Evolutionary conservation across 2,113 vertebrate species (phyloP), one percentile per base, ranked within the genome.

Genomic region (Cathartes aura): DNA sequence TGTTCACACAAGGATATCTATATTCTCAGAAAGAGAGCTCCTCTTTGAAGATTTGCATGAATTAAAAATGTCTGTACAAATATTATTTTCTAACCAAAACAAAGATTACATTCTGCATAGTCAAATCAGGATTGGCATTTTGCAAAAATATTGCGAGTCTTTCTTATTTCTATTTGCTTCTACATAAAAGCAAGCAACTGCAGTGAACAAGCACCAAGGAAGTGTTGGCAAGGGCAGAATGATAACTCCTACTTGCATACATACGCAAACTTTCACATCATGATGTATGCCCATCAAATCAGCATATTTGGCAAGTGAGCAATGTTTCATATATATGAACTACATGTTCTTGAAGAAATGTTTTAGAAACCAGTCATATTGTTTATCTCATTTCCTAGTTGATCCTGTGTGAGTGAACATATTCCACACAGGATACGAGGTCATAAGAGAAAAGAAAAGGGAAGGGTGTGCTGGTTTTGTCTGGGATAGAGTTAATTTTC

Each of bases 1-100:
- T 97, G 92, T 96, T 92, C 95, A 95, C n/a, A 97, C 79, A 94
- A 64, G 26, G 17, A 34, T 92, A 95, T 66, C 66, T 74, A 3
- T 42, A 70, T 50, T 76, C n/a, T 58, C 48, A 82, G 36, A 71
- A 80, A 78, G 8, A 8, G 8, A 45, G 8, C 7, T 74, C 18
- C 6, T 50, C 30, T 82, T 60, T 43, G 18, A 50, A 85, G 62
- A 76, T 79, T 85, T 75, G 19, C 5, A 9, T 53, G 40, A 72
- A 92, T 94, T 94, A 81, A 90, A 82, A 89, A 38, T 60, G 5
- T 52, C 58, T 94, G 48, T 76, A 73, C 24, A 96, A 88, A 94
- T 59, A 92, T 29, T 70, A 53, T 45, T 93, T 87, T 82, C 43
- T 26, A 76, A 76, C 7, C 5, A 5, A 94, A 88, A 79, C 7